phyloP scores from a whole-genome alignment of 2,797 vertebrate genomes.

The Phoxinus dragarum region DNA sequence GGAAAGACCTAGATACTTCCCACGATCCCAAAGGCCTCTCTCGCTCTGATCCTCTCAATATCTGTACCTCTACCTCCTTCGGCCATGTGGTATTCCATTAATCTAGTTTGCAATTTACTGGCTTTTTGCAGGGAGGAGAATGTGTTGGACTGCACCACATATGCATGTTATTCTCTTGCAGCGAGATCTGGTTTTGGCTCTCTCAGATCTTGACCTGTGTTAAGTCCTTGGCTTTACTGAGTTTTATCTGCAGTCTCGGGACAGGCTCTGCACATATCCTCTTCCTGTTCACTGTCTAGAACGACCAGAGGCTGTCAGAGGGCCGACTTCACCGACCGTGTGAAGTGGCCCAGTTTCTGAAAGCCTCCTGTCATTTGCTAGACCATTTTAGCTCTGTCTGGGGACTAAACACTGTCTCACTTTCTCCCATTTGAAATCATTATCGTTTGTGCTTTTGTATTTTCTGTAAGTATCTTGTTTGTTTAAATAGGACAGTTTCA shows the following conservation, averaged over 20 bases:
- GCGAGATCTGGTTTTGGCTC: slow-evolving; percentile 21
- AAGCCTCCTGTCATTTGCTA: slow-evolving; percentile 12
- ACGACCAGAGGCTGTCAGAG: slow-evolving; percentile 28
- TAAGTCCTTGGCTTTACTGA: slow-evolving; percentile 51
- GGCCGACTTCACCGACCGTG: slow-evolving; percentile 9
- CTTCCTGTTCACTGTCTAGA: slow-evolving; percentile 38
- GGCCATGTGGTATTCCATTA: not conserved
- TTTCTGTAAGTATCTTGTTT: not conserved
- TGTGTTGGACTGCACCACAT: slow-evolving; percentile 9
- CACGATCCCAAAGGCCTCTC: slow-evolving; percentile 42
- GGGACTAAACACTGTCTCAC: not conserved
- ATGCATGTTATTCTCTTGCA: slow-evolving; percentile 16
- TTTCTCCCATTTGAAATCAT: slow-evolving; percentile 1
- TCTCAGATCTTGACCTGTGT: slow-evolving; percentile 53
- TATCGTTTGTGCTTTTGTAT: not conserved
- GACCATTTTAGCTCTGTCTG: not conserved
- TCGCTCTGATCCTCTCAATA: slow-evolving; percentile 28
- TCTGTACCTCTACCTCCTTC: slow-evolving; percentile 7
- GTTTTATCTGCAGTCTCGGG: slow-evolving; percentile 44
- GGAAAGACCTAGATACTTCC: slow-evolving; percentile 53
- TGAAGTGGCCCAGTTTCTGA: slow-evolving; percentile 34
- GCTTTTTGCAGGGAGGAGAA: not conserved
- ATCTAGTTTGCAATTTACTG: slow-evolving; percentile 26
- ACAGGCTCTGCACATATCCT: slow-evolving; percentile 42
- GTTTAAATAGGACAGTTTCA: slow-evolving; percentile 14